Conservation (phyloP, 23 tunicate genomes). For the Phallusia fumigata region DNA sequence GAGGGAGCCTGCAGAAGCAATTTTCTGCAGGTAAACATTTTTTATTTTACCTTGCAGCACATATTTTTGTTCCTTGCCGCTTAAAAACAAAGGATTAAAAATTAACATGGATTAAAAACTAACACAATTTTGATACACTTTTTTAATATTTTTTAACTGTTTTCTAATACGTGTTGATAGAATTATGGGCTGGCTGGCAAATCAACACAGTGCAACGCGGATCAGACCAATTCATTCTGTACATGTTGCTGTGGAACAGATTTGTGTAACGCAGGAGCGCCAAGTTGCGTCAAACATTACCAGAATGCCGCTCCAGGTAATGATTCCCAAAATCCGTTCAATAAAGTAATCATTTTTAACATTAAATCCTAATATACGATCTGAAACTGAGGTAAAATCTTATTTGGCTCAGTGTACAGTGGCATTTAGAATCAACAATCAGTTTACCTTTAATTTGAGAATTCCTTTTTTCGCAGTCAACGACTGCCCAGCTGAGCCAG, state of each 20-base stretch:
- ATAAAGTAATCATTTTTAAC: too few species aligned
- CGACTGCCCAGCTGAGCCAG: conserved; percentile 3
- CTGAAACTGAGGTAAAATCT: too few species aligned
- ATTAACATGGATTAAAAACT: too few species aligned
- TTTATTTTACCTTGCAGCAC: too few species aligned
- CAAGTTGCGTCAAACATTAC: conserved; percentile 12
- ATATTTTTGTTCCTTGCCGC: too few species aligned
- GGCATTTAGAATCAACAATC: too few species aligned
- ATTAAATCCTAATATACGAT: too few species aligned
- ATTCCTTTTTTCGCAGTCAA: not conserved
- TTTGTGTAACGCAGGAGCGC: conserved; percentile 24
- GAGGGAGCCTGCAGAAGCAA: conserved; percentile 22
- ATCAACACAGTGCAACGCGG: conserved; percentile 11
- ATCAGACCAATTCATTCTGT: conserved; percentile 36
- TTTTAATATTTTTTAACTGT: not conserved
- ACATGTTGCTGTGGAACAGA: conserved; percentile 36
- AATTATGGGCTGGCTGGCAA: not conserved
- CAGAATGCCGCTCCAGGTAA: not conserved
- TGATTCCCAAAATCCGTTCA: not conserved
- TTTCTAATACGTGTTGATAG: not conserved
- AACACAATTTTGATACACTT: too few species aligned
- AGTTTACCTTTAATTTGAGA: too few species aligned
- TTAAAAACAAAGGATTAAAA: too few species aligned
- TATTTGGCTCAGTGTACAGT: too few species aligned
- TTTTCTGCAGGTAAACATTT: too few species aligned